A percentile compares a stretch with the other conserved stretches of the same genome.
Conservation (phyloP, 2,888 invertebrate species). For the Antitype chi region DNA sequence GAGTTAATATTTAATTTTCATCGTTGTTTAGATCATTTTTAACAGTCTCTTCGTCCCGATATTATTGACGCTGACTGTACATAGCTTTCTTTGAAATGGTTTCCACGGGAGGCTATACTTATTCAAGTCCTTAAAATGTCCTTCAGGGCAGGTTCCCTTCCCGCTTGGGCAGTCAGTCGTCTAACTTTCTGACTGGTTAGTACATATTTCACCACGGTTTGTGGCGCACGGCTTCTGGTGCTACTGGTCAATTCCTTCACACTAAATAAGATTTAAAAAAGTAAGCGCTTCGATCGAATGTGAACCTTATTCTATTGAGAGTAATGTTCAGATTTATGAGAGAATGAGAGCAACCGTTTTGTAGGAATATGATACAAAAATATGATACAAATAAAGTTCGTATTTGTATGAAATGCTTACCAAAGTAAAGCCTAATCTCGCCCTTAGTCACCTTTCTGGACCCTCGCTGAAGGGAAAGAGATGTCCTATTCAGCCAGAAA, state of each 20-base stretch:
- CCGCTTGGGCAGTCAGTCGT: background rate
- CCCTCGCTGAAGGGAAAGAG: background rate
- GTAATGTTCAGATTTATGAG: background rate
- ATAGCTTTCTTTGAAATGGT: background rate
- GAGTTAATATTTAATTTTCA: too few species aligned
- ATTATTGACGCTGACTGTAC: too few species aligned
- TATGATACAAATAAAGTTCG: accelerated
- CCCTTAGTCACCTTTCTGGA: background rate
- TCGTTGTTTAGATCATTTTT: too few species aligned
- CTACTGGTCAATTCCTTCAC: background rate
- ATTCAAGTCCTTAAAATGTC: background rate
- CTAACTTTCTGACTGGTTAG: background rate
- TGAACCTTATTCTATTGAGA: background rate
- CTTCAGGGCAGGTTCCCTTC: too few species aligned
- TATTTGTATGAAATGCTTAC: background rate
- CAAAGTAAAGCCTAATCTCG: background rate
- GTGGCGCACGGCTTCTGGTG: background rate
- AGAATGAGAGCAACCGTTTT: background rate
- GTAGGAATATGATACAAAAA: background rate
- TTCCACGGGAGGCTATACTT: background rate
- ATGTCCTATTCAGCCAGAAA: background rate
- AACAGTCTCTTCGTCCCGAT: too few species aligned
- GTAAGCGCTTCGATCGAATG: background rate
- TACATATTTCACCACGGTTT: background rate
- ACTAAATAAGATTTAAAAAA: too few species aligned